A percentile compares a stretch with the other conserved stretches of the same genome.
These are phyloP conservation scores for Melanostoma scalare DNA, from an alignment of 2,888 invertebrate species.

Conservation along the genomic window DNA sequence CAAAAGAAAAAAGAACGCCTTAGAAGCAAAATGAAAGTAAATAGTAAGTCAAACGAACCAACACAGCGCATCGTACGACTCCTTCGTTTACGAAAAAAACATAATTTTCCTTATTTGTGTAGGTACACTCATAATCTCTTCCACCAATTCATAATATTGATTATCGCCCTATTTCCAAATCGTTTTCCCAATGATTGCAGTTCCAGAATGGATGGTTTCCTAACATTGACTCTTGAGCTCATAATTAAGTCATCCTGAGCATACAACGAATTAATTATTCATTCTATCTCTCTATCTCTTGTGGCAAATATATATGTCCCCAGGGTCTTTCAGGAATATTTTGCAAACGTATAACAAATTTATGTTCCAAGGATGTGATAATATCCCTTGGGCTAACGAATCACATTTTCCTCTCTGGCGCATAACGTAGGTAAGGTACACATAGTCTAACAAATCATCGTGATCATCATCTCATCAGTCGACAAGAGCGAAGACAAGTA, in stretches of 20 bases:
- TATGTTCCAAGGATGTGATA: constrained; percentile 35
- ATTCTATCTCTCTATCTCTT: constrained; percentile 39
- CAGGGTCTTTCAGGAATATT: background rate
- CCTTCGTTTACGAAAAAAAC: too few species aligned
- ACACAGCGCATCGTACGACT: too few species aligned
- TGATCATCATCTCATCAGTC: constrained; percentile 40
- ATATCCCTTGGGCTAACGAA: constrained; percentile 44
- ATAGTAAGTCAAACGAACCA: too few species aligned
- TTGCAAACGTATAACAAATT: constrained; percentile 24
- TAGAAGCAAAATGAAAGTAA: too few species aligned
- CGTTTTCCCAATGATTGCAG: constrained; percentile 24
- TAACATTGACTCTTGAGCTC: constrained; percentile 21
- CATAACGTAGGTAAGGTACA: background rate
- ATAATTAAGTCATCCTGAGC: constrained; percentile 55
- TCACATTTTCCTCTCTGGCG: constrained; percentile 6
- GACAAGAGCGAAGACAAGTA: background rate
- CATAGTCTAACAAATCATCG: constrained; percentile 53
- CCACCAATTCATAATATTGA: constrained; percentile 36
- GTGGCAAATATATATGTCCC: background rate
- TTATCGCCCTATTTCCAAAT: constrained; percentile 1
- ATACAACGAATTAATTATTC: constrained; percentile 55
- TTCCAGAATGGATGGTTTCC: background rate
- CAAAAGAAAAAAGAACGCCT: too few species aligned
- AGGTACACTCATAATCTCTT: background rate
- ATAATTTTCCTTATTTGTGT: background rate